Evolutionary conservation across 2,888 invertebrate genomes (phyloP).

Genomic region (Unio pictorum): DNA sequence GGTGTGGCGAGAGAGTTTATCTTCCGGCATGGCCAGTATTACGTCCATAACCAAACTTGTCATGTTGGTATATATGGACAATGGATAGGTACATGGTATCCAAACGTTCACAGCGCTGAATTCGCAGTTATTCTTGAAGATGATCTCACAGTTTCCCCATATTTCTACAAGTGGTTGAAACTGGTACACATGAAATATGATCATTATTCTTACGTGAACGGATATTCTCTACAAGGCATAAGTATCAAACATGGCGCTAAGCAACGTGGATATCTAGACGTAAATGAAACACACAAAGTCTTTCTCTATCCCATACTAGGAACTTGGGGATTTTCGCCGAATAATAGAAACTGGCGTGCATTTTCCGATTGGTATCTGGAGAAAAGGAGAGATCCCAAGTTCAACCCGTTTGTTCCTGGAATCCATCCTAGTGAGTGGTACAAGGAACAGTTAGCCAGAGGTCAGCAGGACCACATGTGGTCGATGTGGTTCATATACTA

Average conservation of each 20-base stretch:
- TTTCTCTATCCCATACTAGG: slow-evolving; percentile 53
- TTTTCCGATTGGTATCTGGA: slow-evolving; percentile 46
- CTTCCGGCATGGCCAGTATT: slow-evolving; percentile 32
- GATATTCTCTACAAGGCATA: slow-evolving; percentile 48
- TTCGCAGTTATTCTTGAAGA: slow-evolving; percentile 61
- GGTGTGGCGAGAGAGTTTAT: slow-evolving; percentile 15
- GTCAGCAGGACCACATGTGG: slow-evolving; percentile 54
- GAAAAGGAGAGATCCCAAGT: slow-evolving; percentile 21
- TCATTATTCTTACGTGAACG: slow-evolving; percentile 34
- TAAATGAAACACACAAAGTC: slow-evolving; percentile 27
- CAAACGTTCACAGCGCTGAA: slow-evolving; percentile 38
- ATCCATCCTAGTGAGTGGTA: slow-evolving; percentile 54
- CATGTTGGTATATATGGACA: slow-evolving; percentile 48
- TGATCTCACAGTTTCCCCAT: slow-evolving; percentile 54
- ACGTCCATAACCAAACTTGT: slow-evolving; percentile 22
- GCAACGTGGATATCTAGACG: slow-evolving; percentile 2
- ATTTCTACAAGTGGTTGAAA: slow-evolving; percentile 55
- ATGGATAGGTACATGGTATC: slow-evolving; percentile 55
- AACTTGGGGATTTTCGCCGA: slow-evolving; percentile 59
- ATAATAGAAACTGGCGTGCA: slow-evolving; percentile 35
- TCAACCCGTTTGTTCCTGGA: slow-evolving; percentile 50
- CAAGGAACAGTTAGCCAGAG: slow-evolving; percentile 21
- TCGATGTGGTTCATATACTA: slow-evolving; percentile 63
- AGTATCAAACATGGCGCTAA: slow-evolving; percentile 40
- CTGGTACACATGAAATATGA: slow-evolving; percentile 52